Evolutionary conservation across 2,888 invertebrate species (phyloP).

Genomic region (Proisotoma minuta): DNA sequence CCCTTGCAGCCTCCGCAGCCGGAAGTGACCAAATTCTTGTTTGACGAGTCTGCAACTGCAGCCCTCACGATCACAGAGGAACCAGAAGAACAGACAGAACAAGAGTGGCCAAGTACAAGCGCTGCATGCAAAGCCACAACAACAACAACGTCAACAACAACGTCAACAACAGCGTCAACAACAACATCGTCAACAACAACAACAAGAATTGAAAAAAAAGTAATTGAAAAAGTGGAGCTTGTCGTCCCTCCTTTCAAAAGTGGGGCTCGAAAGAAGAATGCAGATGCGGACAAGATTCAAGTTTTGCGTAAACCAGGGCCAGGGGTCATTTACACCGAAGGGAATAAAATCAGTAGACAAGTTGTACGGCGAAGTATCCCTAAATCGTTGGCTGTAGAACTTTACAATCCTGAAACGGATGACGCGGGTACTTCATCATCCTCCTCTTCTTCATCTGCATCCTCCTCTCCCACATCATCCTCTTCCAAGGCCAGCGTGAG

Average conservation of each 20-base stretch:
- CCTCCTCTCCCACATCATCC: constrained; percentile 80
- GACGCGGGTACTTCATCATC: constrained; percentile 80
- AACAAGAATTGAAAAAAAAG: neutral
- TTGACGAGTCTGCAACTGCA: constrained; percentile 42
- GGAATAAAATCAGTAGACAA: constrained; percentile 34
- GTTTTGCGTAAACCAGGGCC: constrained; percentile 62
- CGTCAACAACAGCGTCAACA: neutral
- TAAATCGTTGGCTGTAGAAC: constrained; percentile 70
- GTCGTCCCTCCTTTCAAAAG: neutral
- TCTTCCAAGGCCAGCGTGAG: constrained; percentile 83
- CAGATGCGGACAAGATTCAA: constrained; percentile 66
- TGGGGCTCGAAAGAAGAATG: constrained; percentile 3
- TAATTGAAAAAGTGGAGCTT: neutral
- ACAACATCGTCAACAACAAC: neutral
- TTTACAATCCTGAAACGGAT: constrained; percentile 85
- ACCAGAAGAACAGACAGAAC: neutral
- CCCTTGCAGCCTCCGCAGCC: no score
- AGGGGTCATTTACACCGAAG: constrained; percentile 34
- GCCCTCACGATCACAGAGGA: neutral
- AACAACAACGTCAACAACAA: neutral
- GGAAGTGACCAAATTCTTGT: constrained; percentile 42
- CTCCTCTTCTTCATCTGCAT: constrained; percentile 79
- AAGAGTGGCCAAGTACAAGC: neutral
- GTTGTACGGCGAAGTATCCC: constrained; percentile 55
- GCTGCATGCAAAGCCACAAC: neutral